Evolutionary conservation across 2,888 invertebrate genomes (phyloP).

Genomic region (Ferdinandea cuprea): DNA sequence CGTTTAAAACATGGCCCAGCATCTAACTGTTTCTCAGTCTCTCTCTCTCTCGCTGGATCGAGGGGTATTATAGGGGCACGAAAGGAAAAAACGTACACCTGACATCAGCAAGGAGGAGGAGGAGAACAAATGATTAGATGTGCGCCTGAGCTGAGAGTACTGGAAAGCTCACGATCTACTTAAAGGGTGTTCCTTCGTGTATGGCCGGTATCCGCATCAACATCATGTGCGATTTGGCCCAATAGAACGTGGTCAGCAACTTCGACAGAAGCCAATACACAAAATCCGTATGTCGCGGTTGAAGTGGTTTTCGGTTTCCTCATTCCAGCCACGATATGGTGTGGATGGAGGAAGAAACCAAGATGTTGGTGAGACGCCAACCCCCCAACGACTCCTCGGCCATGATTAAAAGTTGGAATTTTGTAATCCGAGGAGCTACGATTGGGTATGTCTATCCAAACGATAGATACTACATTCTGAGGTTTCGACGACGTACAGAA

Average conservation of each 20-base stretch:
- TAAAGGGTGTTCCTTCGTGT: slow-evolving; percentile 70
- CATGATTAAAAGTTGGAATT: slow-evolving; percentile 63
- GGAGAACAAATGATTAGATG: slow-evolving; percentile 65
- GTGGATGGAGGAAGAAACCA: slow-evolving; percentile 11
- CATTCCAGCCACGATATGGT: slow-evolving; percentile 62
- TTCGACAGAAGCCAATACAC: slow-evolving; percentile 71
- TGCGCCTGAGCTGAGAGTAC: slow-evolving; percentile 2
- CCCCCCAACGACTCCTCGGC: background rate
- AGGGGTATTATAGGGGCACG: slow-evolving; percentile 24
- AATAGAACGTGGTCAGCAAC: slow-evolving; percentile 72
- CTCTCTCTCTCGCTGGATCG: background rate
- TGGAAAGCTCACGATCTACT: slow-evolving; percentile 72
- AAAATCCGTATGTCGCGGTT: slow-evolving; percentile 69
- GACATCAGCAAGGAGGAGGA: slow-evolving; percentile 57
- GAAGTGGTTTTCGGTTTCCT: slow-evolving; percentile 71
- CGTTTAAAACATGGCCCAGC: slow-evolving; percentile 46
- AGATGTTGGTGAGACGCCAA: slow-evolving; percentile 35
- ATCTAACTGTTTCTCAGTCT: slow-evolving; percentile 56
- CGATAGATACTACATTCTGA: slow-evolving; percentile 52
- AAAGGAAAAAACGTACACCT: slow-evolving; percentile 57
- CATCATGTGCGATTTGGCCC: slow-evolving; percentile 69
- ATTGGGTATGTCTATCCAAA: slow-evolving; percentile 59
- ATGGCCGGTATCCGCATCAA: slow-evolving; percentile 18
- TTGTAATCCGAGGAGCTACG: slow-evolving; percentile 63
- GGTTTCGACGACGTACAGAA: slow-evolving; percentile 49